Evolutionary conservation across 2,113 vertebrate genomes (phyloP), one percentile per base, ranked within the genome.

Genomic region (Origma solitaria): DNA sequence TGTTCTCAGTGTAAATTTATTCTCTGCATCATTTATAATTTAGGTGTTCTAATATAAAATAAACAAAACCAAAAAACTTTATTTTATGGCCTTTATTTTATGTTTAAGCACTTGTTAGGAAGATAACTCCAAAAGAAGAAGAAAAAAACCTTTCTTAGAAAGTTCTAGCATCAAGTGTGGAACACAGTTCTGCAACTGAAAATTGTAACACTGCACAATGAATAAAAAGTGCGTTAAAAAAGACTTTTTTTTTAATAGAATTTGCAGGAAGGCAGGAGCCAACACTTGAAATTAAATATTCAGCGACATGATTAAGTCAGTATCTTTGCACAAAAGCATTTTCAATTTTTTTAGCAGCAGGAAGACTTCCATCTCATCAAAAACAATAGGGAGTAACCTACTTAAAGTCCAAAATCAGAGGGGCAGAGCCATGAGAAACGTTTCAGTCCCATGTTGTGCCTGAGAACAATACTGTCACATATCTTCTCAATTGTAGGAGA

Each of bases 71-170:
- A 56, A 15, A 4, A n/a, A 40, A 27, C 16, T 57, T 87, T 60
- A 64, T 86, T 86, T 88, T 81, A 38, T 71, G 33, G 22, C 30
- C 22, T 68, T 49, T 49, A 23, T 22, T 49, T 49, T 49, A 23
- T 86, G 3, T 84, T 86, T 33, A 72, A 78, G 27, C 0, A 0
- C 30, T 50, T 91, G 20, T 65, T 80, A 53, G 30, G 54, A 80
- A 38, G 11, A 65, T 0, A 0, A 25, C 30, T 56, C 5, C n/a
- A 38, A 50, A 45, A 38, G 24, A 50, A 69, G 30, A 14, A 31
- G 27, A 33, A 56, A 57, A 45, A 7, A 31, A 3, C 2, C 33
- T 47, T 47, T 86, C 25, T 66, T 64, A 28, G 23, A 40, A 78
- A 87, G 10, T 50, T 69, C 4, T 50, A 56, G 6, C 15, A 27